Conservation (phyloP, 2,888 invertebrate genomes). For the Xylota sylvarum region DNA sequence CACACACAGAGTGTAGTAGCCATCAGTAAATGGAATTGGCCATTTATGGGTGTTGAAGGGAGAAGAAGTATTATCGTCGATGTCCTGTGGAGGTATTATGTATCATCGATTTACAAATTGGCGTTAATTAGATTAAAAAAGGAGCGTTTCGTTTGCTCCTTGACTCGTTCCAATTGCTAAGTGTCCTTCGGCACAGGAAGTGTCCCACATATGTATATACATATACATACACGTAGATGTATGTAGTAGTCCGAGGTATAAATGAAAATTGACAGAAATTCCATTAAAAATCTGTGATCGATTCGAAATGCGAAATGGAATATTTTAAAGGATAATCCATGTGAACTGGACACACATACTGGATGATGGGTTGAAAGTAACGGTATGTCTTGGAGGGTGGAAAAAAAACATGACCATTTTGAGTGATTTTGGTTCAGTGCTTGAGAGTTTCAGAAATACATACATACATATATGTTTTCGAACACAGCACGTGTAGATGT, state of each 20-base stretch:
- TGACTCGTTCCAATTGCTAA: background rate
- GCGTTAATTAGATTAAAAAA: slow-evolving; percentile 76
- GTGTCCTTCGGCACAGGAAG: slow-evolving; percentile 28
- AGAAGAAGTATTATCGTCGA: slow-evolving; percentile 38
- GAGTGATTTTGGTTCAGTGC: background rate
- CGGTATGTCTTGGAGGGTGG: background rate
- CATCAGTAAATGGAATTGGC: slow-evolving; percentile 14
- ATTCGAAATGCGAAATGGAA: slow-evolving; percentile 44
- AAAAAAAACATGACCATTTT: background rate
- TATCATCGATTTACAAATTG: slow-evolving; percentile 77
- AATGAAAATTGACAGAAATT: slow-evolving; percentile 67
- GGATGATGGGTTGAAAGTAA: background rate
- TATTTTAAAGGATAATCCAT: slow-evolving; percentile 51
- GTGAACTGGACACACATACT: slow-evolving; percentile 1
- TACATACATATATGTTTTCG: too few relatives aligned
- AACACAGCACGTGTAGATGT: too few relatives aligned
- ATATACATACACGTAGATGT: background rate
- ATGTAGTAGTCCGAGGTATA: background rate
- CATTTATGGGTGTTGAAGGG: slow-evolving; percentile 46
- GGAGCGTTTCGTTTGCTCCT: slow-evolving; percentile 11
- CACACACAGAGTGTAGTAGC: background rate
- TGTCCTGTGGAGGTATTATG: slow-evolving; percentile 69
- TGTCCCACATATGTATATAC: slow-evolving; percentile 18
- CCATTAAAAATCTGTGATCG: slow-evolving; percentile 53
- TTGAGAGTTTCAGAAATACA: background rate